Evolutionary conservation across 2,888 invertebrate species (phyloP).

Genomic region (Amaurobius ferox): DNA sequence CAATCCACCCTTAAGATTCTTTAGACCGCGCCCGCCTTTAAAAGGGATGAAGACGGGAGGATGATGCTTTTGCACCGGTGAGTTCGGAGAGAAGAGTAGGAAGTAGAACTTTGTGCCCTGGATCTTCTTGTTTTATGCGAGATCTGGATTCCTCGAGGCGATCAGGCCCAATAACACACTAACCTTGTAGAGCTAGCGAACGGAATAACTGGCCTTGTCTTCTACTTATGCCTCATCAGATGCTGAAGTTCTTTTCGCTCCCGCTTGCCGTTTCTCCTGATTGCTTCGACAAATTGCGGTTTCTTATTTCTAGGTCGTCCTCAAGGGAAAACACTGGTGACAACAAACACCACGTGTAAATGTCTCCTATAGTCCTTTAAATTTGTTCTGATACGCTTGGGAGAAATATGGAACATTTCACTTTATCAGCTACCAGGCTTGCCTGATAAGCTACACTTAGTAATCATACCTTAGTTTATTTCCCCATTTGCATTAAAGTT

Average conservation of each 20-base stretch:
- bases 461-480: too few species aligned
- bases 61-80: not conserved
- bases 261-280: slow-evolving; percentile 43
- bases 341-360: slow-evolving; percentile 10
- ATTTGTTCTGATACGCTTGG: too few species aligned
- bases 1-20: slow-evolving; percentile 16
- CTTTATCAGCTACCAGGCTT: too few species aligned
- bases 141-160: slow-evolving; percentile 53
- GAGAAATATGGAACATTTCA: too few species aligned
- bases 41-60: not conserved
- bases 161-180: slow-evolving; percentile 72
- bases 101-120: slow-evolving; percentile 57
- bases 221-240: slow-evolving; percentile 42
- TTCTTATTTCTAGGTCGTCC: slow-evolving; percentile 61
- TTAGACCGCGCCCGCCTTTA: slow-evolving; percentile 23
- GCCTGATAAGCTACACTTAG: too few species aligned
- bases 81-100: slow-evolving; percentile 48
- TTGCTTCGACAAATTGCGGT: slow-evolving; percentile 51
- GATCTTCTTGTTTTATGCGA: slow-evolving; percentile 62
- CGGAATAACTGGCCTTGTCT: slow-evolving; percentile 62
- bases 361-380: too few species aligned
- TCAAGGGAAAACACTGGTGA: not conserved
- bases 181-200: slow-evolving; percentile 62
- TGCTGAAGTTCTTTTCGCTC: slow-evolving; percentile 24
- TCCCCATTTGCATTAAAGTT: too few species aligned